Evolutionary conservation across 2,888 invertebrate genomes (phyloP).

Genomic region (Mylabris sibirica): DNA sequence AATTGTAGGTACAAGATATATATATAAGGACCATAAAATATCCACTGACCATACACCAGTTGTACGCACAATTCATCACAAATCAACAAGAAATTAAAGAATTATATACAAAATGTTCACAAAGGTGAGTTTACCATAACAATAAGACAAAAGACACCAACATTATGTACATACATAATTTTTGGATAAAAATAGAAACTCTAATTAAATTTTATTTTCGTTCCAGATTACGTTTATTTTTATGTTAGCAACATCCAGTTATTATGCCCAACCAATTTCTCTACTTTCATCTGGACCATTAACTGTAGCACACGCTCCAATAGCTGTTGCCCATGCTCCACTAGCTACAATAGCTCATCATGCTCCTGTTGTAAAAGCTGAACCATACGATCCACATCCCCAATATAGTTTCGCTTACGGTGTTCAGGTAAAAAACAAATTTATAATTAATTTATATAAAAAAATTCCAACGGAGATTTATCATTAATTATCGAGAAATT

Average conservation of each 20-base stretch:
- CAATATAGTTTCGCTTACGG: slow-evolving; percentile 51
- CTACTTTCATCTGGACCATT: slow-evolving; percentile 21
- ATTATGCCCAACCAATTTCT: slow-evolving; percentile 22
- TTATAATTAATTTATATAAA: too few species aligned
- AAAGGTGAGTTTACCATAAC: not conserved
- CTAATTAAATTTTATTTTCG: slow-evolving; percentile 10
- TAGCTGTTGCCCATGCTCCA: slow-evolving; percentile 48
- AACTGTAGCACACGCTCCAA: slow-evolving; percentile 26
- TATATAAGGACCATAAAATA: slow-evolving; percentile 26
- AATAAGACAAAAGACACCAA: too few species aligned
- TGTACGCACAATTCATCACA: slow-evolving; percentile 6
- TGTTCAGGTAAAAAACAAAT: slow-evolving; percentile 42
- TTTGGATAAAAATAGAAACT: not conserved
- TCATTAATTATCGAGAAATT: not conserved
- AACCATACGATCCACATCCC: slow-evolving; percentile 50
- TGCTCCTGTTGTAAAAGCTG: slow-evolving; percentile 39
- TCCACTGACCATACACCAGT: slow-evolving; percentile 34
- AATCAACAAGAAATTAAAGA: not conserved
- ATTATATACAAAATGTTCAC: not conserved
- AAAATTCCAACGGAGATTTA: too few species aligned
- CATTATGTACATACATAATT: too few species aligned
- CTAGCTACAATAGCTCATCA: slow-evolving; percentile 46
- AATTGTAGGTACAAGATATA: slow-evolving; percentile 26
- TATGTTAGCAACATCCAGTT: slow-evolving; percentile 13
- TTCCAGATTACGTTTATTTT: slow-evolving; percentile 22